Evolutionary conservation across 1,140 invertebrate species (phyloP).

Genomic region (Heterodera carotae): DNA sequence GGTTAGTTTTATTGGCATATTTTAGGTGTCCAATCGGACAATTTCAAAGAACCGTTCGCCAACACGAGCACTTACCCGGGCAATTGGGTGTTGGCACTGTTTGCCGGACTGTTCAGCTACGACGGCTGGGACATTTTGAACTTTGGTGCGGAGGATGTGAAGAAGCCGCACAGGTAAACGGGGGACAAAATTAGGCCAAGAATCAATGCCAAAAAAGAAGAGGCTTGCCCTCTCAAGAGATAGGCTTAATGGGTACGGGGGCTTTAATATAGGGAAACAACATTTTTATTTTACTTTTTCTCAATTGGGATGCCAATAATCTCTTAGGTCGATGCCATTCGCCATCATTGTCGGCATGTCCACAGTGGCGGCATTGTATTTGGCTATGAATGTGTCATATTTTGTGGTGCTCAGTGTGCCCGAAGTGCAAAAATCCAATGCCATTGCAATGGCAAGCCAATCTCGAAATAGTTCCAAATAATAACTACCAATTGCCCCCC

Average conservation of each 20-base stretch:
- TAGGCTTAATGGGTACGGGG: no score
- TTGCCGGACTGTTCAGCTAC: conserved; percentile 50
- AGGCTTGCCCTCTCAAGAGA: no score
- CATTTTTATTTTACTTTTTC: no score
- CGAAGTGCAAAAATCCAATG: conserved; percentile 42
- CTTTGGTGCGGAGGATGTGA: conserved; percentile 56
- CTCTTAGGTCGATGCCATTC: conserved; percentile 50
- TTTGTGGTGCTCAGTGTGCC: conserved; percentile 47
- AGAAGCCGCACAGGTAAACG: conserved; percentile 48
- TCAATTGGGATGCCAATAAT: no score
- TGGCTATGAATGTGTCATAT: conserved; percentile 52
- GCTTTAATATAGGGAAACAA: no score
- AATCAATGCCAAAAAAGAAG: no score
- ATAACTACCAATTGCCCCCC: no score
- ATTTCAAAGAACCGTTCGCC: conserved; percentile 27
- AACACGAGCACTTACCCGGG: conserved; percentile 23
- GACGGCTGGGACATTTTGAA: conserved; percentile 59
- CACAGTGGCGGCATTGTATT: conserved; percentile 50
- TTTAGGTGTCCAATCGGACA: conserved; percentile 24
- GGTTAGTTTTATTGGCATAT: not conserved
- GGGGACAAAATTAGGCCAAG: no score
- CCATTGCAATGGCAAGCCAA: conserved; percentile 47
- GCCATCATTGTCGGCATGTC: conserved; percentile 55
- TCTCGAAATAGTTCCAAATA: not conserved
- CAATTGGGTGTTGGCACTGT: conserved; percentile 32